Conservation (phyloP, 2,888 invertebrate genomes). For the Gymnoscelis rufifasciata region DNA sequence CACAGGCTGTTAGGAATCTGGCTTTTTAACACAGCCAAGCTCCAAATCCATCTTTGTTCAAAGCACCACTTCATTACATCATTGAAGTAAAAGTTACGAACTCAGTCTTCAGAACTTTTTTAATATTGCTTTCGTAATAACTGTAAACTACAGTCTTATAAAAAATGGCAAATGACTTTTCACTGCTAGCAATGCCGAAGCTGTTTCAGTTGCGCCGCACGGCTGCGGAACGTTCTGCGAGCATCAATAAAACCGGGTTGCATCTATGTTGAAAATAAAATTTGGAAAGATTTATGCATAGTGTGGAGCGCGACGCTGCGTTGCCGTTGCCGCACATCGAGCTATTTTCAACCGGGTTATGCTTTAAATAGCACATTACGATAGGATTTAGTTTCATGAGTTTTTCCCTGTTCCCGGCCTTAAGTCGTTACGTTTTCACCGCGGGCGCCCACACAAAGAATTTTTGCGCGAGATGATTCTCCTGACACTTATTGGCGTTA, state of each 20-base stretch:
- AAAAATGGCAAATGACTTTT: constrained; percentile 1
- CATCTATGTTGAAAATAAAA: constrained; percentile 71
- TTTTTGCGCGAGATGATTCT: constrained; percentile 55
- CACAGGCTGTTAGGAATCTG: constrained; percentile 51
- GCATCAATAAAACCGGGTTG: constrained; percentile 52
- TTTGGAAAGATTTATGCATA: constrained; percentile 76
- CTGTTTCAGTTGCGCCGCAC: neutral
- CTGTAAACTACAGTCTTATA: neutral
- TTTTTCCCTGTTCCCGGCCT: constrained; percentile 73
- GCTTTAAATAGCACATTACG: constrained; percentile 79
- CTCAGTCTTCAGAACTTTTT: neutral
- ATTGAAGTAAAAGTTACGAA: neutral
- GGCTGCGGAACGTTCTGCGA: constrained; percentile 15
- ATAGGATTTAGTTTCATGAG: constrained; percentile 78
- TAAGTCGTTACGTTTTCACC: constrained; percentile 54
- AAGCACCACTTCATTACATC: neutral
- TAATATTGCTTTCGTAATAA: neutral
- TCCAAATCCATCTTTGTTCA: constrained; percentile 1
- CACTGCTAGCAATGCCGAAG: neutral
- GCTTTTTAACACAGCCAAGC: constrained; percentile 39
- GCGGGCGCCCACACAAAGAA: constrained; percentile 61
- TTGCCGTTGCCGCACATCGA: constrained; percentile 73
- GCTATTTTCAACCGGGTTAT: constrained; percentile 77
- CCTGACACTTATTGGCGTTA: constrained; percentile 52
- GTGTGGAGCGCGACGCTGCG: constrained; percentile 67